Evolutionary conservation across 2,888 invertebrate genomes (phyloP), one percentile per base, ranked within the genome.

Genomic region (Caenorhabditis sp.): DNA sequence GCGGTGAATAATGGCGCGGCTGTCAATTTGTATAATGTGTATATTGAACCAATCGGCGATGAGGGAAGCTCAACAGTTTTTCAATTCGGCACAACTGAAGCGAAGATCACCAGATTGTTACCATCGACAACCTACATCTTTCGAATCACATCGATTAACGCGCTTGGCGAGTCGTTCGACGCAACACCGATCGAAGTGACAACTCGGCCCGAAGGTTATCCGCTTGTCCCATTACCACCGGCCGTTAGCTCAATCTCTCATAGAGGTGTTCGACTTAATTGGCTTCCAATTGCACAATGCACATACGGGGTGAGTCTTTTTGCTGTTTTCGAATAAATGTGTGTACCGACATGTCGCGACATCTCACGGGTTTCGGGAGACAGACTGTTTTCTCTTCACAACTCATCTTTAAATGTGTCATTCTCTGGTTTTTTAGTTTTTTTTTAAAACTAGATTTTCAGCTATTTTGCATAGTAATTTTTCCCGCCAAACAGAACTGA

Each of bases 151-250:
- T 72, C 78, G 8, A 49, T 55, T n/a, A 82, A 72, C 50, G 69
- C 69, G 14, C n/a, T 74, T 2, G 81, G 81, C 37, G 80, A 81
- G 49, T 73, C 73, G 1, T 14, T 58, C 19, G 60, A 57, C 4
- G 37, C 60, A 1, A 3, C 62, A 8, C 31, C 49, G 0, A 21
- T 72, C 1, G 55, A 66, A 0, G 66, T 58, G 0, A 61, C 27
- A n/a, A 78, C 74, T 17, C 53, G 58, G 17, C 23, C 71, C 14
- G 69, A 74, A 17, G 62, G 50, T 1, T 50, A 61, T 1, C 63
- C 62, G 5, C 23, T 54, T 0, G 43, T 43, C 0, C 76, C 77
- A 0, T 1, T 14, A 0, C 43, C 59, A 0, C 77, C 77, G 0
- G 37, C 55, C 5, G 58, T 73, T 3, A 21, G 37, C 8, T 21